phyloP scores from a whole-genome alignment of 2,888 invertebrate genomes.

The Catocala nupta region DNA sequence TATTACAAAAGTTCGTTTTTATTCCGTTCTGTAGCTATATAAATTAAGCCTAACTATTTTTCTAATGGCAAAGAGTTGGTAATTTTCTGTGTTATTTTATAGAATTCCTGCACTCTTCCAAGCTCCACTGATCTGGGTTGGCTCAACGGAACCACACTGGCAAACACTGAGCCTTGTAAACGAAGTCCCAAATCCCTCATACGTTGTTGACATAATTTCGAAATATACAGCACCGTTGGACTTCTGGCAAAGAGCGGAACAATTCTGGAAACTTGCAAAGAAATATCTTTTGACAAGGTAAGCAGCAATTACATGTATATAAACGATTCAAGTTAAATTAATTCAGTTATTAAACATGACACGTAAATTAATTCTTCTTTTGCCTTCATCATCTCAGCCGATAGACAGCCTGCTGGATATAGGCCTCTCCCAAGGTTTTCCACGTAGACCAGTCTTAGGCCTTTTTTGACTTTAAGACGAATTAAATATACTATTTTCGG shows the following conservation, averaged over 20 bases:
- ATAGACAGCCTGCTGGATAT: too few species aligned
- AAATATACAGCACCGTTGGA: conserved; percentile 56
- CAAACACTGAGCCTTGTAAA: conserved; percentile 65
- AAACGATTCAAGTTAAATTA: background rate
- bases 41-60: too few species aligned
- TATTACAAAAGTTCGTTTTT: too few species aligned
- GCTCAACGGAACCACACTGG: conserved; percentile 71
- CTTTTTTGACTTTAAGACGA: too few species aligned
- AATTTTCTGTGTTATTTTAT: conserved; percentile 25
- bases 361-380: too few species aligned
- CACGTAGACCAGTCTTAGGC: too few species aligned
- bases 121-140: conserved; percentile 72
- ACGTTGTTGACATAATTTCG: conserved; percentile 65
- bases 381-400: too few species aligned
- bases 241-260: conserved; percentile 59
- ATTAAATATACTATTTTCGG: too few species aligned
- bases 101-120: conserved; percentile 69
- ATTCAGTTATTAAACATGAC: too few species aligned
- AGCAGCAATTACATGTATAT: conserved; percentile 30
- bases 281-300: conserved; percentile 58
- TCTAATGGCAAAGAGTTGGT: too few species aligned
- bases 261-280: conserved; percentile 58
- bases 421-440: too few species aligned
- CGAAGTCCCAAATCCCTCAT: conserved; percentile 69
- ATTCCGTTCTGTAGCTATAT: too few species aligned